Evolutionary conservation across 1,140 invertebrate genomes (phyloP).

Genomic region (Pseudomyrmex sp.): DNA sequence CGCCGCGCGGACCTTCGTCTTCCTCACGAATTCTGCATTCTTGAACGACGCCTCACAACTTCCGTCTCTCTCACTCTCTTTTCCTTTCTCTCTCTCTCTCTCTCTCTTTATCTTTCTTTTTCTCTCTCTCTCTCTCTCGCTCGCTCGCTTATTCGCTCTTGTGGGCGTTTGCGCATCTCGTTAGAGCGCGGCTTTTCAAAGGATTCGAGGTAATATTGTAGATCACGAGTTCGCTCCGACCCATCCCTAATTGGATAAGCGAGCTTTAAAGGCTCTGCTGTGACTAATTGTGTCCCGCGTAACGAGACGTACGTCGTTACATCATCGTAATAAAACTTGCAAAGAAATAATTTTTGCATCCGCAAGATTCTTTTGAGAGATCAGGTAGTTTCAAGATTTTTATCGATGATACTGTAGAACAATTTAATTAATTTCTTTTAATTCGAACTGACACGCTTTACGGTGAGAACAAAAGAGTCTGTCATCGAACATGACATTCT

Average conservation of each 20-base stretch:
- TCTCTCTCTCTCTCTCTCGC: too few species aligned
- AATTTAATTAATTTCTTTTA: too few species aligned
- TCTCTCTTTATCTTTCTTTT: too few species aligned
- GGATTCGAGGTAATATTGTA: slow-evolving; percentile 32
- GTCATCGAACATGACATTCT: too few species aligned
- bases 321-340: neutral
- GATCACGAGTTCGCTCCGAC: slow-evolving; percentile 5
- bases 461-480: too few species aligned
- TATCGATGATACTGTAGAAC: neutral
- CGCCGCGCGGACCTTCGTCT: slow-evolving; percentile 34
- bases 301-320: neutral
- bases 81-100: neutral
- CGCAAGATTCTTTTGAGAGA: neutral
- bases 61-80: neutral
- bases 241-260: slow-evolving; percentile 43
- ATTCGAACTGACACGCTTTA: too few species aligned
- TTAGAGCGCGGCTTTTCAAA: slow-evolving; percentile 52
- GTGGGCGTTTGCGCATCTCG: slow-evolving; percentile 23
- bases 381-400: too few species aligned
- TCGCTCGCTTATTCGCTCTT: neutral
- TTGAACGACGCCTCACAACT: neutral
- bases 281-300: slow-evolving; percentile 11
- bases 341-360: neutral
- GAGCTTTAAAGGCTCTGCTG: slow-evolving; percentile 12
- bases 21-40: slow-evolving; percentile 50